Evolutionary conservation across 1,140 invertebrate genomes (phyloP), one percentile per base, ranked within the genome.

Genomic region (Calliopsis andreniformis): DNA sequence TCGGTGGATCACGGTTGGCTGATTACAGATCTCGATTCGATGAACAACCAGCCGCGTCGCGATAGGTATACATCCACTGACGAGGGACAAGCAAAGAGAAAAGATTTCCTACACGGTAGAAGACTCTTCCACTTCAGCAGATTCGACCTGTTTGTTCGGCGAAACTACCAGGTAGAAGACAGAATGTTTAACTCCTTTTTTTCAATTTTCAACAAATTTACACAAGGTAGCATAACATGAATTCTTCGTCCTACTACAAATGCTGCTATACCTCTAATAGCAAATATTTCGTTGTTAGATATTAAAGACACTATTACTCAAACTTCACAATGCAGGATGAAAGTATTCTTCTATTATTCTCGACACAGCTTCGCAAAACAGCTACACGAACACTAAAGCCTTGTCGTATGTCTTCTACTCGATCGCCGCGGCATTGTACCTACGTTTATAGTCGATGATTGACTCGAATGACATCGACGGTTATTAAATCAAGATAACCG

Each of bases 401-500:
- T 8, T 6, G 23, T 35, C 68, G 68, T 71, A n/a, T 32, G n/a
- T 32, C 20, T 71, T 71, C 30, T 23, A 39, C 10, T 8, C 53
- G 30, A 35, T 56, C 28, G 59, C 56, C 10, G 35, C 14, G 35
- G 3, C 61, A 42, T 63, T 63, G 43, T 47, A 47, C 8, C 28
- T 20, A 42, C 43, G 66, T 56, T 68, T 32, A 18, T 23, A 23
- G 28, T 47, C 45, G 63, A 82, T 61, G 78, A 83, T 79, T 66
- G 80, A 78, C 47, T 82, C 73, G 75, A 76, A 87, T 87, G 85
- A 87, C 85, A 88, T 87, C 84, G 86, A 87, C 85, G 80, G 83
- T 88, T 87, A 87, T 88, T 88, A 79, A 87, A 87, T 87, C 87
- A 84, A 87, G 87, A 88, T 88, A 88, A 73, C 73, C 53, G 70